Evolutionary conservation across 1,140 invertebrate species (phyloP).

Genomic region (Anoplolepis gracilipes): DNA sequence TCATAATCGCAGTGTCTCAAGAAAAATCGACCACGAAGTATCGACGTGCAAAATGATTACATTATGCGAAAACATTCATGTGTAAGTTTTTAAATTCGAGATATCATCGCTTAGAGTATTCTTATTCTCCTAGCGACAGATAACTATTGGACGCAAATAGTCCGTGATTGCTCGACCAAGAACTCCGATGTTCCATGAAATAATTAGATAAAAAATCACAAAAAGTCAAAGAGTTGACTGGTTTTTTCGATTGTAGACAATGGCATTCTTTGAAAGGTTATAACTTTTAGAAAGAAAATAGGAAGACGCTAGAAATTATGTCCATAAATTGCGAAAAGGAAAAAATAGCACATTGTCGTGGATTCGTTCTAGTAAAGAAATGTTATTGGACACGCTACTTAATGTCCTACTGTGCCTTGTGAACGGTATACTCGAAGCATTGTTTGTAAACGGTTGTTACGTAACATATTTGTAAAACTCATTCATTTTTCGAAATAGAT

Average conservation of each 20-base stretch:
- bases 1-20: conserved; percentile 37
- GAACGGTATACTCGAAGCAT: too few relatives aligned
- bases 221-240: too few relatives aligned
- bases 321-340: too few relatives aligned
- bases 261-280: neutral
- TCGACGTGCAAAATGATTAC: neutral
- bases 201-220: neutral
- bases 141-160: neutral
- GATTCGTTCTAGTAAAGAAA: too few relatives aligned
- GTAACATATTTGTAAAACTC: too few relatives aligned
- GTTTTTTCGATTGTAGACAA: neutral
- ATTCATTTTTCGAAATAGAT: too few relatives aligned
- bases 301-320: neutral
- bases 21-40: conserved; percentile 12
- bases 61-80: conserved; percentile 9
- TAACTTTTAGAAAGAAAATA: too few relatives aligned
- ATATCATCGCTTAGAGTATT: conserved; percentile 12
- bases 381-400: too few relatives aligned
- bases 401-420: too few relatives aligned
- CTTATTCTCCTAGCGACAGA: neutral
- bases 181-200: neutral
- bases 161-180: neutral
- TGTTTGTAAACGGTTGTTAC: too few relatives aligned
- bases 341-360: too few relatives aligned
- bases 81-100: neutral